A percentile compares a stretch with the other conserved stretches of the same genome.
Conservation (phyloP, 1,140 invertebrate species). For the Muscidifurax raptorellus region DNA sequence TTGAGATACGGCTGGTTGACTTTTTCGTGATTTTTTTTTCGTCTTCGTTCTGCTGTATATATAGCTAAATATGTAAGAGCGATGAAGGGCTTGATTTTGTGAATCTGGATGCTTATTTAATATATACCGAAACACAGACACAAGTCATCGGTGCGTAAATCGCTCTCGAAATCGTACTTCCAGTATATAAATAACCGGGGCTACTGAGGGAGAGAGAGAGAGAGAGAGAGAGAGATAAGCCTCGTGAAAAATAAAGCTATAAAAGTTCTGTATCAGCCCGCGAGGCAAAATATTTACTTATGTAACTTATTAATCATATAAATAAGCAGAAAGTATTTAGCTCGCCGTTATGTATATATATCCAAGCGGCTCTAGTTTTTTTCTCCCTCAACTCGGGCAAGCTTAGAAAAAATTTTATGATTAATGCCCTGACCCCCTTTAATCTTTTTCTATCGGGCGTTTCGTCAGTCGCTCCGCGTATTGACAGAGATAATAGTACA, state of each 20-base stretch:
- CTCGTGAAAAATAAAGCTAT: too few relatives aligned
- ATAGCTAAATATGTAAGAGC: too few relatives aligned
- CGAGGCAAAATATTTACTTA: conserved; percentile 3
- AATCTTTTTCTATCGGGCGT: neutral
- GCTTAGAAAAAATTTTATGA: conserved; percentile 8
- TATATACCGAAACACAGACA: too few relatives aligned
- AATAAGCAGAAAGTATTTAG: neutral
- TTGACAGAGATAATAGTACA: too few relatives aligned
- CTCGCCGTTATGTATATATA: neutral
- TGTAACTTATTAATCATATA: neutral
- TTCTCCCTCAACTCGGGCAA: too few relatives aligned
- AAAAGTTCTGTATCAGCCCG: too few relatives aligned
- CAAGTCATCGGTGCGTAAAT: neutral
- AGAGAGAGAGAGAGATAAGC: too few relatives aligned
- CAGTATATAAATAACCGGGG: too few relatives aligned
- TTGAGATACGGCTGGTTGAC: neutral
- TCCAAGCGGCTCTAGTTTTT: neutral
- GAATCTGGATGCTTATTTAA: too few relatives aligned
- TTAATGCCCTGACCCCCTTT: neutral
- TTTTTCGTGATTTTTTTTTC: neutral
- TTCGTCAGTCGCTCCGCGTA: neutral
- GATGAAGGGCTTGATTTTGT: too few relatives aligned
- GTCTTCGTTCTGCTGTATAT: neutral
- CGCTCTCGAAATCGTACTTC: neutral
- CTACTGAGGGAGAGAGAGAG: too few relatives aligned